A percentile compares a stretch with the other conserved stretches of the same genome.
phyloP scores from a whole-genome alignment of 2,888 invertebrate species.

The Boloria selene region DNA sequence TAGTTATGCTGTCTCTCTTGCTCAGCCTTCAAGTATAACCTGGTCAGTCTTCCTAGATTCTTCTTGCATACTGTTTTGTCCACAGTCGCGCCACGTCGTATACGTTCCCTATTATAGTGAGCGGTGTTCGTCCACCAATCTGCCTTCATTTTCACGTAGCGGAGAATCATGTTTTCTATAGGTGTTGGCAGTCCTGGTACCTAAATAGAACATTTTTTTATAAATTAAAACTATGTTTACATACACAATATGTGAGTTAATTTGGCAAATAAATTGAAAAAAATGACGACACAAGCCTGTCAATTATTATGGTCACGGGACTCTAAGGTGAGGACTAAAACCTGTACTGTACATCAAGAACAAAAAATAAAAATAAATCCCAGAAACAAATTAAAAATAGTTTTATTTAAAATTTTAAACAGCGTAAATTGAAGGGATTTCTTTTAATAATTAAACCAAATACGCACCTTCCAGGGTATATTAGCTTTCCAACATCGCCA shows the following conservation, averaged over 20 bases:
- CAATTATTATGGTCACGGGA: too few relatives aligned
- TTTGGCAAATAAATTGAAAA: too few relatives aligned
- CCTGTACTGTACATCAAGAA: too few relatives aligned
- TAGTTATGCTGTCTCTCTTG: slow-evolving; percentile 99
- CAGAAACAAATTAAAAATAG: too few relatives aligned
- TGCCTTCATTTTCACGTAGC: slow-evolving; percentile 99
- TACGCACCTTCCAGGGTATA: slow-evolving; percentile 97
- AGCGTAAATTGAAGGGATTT: too few relatives aligned
- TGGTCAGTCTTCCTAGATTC: slow-evolving; percentile 98
- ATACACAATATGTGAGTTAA: too few relatives aligned
- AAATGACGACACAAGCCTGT: too few relatives aligned
- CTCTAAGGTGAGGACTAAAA: too few relatives aligned
- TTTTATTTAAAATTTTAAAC: too few relatives aligned
- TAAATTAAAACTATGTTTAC: too few relatives aligned
- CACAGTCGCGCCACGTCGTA: slow-evolving; percentile 99
- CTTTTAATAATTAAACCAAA: too few relatives aligned
- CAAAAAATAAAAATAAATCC: too few relatives aligned
- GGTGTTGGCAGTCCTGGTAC: slow-evolving; percentile 99
- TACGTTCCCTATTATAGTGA: slow-evolving; percentile 99
- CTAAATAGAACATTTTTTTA: slow-evolving; percentile 55
- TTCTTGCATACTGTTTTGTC: slow-evolving; percentile 99
- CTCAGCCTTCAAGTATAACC: slow-evolving; percentile 98
- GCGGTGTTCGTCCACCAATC: slow-evolving; percentile 99
- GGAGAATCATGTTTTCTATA: slow-evolving; percentile 99
- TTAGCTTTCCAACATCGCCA: slow-evolving; percentile 99